Conservation (phyloP, 2,113 vertebrate genomes). For the Jacana jacana region DNA sequence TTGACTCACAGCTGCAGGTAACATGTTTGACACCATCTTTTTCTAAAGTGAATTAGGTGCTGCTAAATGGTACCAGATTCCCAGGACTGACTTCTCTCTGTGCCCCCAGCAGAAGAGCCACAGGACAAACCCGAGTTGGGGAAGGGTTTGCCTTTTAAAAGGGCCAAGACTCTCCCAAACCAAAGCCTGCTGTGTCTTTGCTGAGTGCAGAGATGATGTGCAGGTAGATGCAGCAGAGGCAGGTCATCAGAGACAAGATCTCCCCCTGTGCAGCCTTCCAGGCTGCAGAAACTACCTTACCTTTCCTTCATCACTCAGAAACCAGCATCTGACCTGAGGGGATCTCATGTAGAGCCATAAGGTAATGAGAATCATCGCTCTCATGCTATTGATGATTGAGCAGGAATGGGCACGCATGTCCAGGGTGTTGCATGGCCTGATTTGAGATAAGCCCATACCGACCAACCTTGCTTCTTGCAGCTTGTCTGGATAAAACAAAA, state of each 20-base stretch:
- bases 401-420: not conserved
- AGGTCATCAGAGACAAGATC: not conserved
- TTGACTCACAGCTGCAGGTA: not conserved
- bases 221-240: not conserved
- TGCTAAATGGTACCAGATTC: not conserved
- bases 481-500: not conserved
- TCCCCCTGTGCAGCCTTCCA: not conserved
- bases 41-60: not conserved
- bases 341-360: not conserved
- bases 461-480: not conserved
- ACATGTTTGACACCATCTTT: not conserved
- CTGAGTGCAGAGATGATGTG: not conserved
- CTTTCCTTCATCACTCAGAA: not conserved
- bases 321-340: not conserved
- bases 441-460: not conserved
- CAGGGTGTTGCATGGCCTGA: not conserved
- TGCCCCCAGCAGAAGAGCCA: not conserved
- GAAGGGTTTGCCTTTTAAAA: not conserved
- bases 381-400: not conserved
- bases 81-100: not conserved
- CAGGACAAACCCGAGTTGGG: not conserved
- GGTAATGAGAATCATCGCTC: not conserved
- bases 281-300: not conserved
- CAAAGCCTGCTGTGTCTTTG: not conserved
- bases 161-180: not conserved